Conservation (phyloP, 2,113 vertebrate genomes). For the Tinamus guttatus region DNA sequence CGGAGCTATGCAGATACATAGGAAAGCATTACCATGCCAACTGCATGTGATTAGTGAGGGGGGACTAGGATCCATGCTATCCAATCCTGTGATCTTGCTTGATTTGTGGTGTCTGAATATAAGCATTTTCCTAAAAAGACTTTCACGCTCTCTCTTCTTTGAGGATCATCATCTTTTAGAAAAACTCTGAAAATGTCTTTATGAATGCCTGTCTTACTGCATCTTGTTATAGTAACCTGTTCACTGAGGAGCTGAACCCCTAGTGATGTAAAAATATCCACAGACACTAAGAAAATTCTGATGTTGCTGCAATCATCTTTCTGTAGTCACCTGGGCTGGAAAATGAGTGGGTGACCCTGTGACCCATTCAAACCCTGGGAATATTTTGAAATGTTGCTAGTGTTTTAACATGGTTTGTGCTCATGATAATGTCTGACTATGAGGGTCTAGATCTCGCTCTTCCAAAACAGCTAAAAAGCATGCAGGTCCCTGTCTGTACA, state of each 20-base stretch:
- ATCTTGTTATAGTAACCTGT: not conserved
- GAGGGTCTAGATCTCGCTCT: not conserved
- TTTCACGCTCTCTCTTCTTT: not conserved
- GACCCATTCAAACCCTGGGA: no score
- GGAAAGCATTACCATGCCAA: slow-evolving; percentile 24
- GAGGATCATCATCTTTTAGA: not conserved
- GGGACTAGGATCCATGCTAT: not conserved
- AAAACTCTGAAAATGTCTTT: not conserved
- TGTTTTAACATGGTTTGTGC: not conserved
- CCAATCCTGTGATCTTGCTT: not conserved
- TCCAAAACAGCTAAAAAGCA: not conserved
- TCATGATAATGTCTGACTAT: no score
- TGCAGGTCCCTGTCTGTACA: no score
- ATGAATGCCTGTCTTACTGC: not conserved
- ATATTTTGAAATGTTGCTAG: no score
- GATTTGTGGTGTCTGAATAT: not conserved
- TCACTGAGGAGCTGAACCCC: not conserved
- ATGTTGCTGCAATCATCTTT: not conserved
- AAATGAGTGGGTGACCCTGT: not conserved
- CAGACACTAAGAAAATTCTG: not conserved
- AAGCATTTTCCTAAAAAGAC: not conserved
- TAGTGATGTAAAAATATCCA: not conserved
- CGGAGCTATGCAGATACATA: not conserved
- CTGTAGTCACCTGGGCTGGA: not conserved
- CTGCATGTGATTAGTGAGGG: not conserved